phyloP scores from a whole-genome alignment of 2,113 vertebrate species.

The Aegithalos caudatus region DNA sequence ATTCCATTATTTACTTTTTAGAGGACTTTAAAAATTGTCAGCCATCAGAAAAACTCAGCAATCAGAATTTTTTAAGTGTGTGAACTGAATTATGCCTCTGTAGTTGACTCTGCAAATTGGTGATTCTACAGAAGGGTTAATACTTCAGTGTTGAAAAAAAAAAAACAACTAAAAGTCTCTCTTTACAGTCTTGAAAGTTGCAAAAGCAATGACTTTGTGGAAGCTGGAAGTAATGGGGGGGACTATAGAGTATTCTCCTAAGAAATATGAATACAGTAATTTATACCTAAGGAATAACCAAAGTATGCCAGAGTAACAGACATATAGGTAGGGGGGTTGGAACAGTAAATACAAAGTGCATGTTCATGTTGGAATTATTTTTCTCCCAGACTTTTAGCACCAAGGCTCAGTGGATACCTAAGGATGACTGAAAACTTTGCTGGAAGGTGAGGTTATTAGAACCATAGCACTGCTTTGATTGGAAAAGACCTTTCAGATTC shows the following conservation, averaged over 20 bases:
- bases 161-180: background rate
- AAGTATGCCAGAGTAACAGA: background rate
- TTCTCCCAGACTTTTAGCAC: background rate
- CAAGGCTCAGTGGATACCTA: background rate
- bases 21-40: background rate
- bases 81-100: background rate
- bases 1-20: background rate
- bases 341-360: background rate
- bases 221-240: fast-evolving
- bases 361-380: background rate
- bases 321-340: background rate
- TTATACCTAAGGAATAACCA: background rate
- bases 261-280: background rate
- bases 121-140: background rate
- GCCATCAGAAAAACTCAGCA: background rate
- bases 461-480: background rate
- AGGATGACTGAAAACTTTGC: background rate
- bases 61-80: background rate
- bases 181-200: background rate
- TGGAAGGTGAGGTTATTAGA: background rate
- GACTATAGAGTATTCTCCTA: background rate
- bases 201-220: background rate
- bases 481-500: background rate
- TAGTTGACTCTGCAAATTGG: background rate
- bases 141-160: background rate